phyloP scores from a whole-genome alignment of 1,140 invertebrate genomes.

The Penaeus indicus region DNA sequence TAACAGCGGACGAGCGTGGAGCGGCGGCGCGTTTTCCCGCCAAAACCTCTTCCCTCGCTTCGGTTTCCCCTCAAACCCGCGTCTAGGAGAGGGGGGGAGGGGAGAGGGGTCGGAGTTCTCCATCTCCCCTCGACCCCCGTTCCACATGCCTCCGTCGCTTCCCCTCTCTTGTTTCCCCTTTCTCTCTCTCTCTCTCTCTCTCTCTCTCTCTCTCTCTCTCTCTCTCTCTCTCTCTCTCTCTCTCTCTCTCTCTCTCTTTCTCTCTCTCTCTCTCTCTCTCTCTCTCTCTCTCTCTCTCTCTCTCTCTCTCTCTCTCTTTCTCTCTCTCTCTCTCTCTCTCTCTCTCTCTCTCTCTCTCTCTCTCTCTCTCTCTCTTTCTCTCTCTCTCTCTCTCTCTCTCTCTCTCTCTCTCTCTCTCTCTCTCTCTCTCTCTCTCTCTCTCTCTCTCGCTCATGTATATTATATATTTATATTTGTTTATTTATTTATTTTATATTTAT shows the following conservation, averaged over 20 bases:
- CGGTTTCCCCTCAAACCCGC: slow-evolving; percentile 11
- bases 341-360: neutral
- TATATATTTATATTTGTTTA: neutral
- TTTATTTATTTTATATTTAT: neutral
- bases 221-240: too few relatives aligned
- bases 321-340: too few relatives aligned
- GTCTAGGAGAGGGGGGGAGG: neutral
- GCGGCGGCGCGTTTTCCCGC: too few relatives aligned
- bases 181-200: neutral
- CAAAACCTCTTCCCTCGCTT: too few relatives aligned
- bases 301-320: neutral
- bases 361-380: neutral
- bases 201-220: neutral
- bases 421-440: neutral
- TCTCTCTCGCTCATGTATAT: too few relatives aligned
- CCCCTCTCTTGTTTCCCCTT: neutral
- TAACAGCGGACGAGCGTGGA: too few relatives aligned
- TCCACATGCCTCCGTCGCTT: neutral
- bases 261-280: too few relatives aligned
- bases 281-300: too few relatives aligned
- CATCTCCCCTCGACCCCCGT: neutral
- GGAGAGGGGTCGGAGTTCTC: neutral
- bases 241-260: neutral
- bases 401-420: too few relatives aligned
- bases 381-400: too few relatives aligned